Evolutionary conservation across 2,888 invertebrate genomes (phyloP).

Genomic region (Melanotus villosus): DNA sequence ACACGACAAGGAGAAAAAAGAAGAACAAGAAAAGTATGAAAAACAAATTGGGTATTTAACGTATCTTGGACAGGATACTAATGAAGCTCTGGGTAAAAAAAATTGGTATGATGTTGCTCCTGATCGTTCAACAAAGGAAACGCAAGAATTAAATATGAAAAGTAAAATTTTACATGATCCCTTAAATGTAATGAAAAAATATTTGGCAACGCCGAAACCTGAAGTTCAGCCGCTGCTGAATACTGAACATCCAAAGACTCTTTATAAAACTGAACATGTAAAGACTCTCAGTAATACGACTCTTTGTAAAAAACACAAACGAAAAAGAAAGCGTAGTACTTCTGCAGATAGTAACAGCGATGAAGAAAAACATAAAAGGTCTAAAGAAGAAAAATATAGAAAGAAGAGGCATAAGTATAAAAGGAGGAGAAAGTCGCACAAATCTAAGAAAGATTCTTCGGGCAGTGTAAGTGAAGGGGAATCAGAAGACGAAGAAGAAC

Average conservation of each 20-base stretch:
- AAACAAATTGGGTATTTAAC: constrained; percentile 97
- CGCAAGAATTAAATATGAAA: constrained; percentile 77
- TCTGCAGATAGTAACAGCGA: constrained; percentile 34
- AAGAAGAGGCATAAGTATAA: constrained; percentile 54
- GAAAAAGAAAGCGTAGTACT: constrained; percentile 53
- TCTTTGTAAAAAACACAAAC: constrained; percentile 43
- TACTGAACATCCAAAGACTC: constrained; percentile 18
- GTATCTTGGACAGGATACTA: constrained; percentile 94
- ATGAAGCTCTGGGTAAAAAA: constrained; percentile 86
- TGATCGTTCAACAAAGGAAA: constrained; percentile 69
- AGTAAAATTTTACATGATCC: constrained; percentile 82
- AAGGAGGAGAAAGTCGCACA: constrained; percentile 59
- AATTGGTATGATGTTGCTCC: constrained; percentile 92
- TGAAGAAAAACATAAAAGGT: constrained; percentile 50
- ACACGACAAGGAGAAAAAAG: constrained; percentile 90
- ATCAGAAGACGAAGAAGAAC: constrained; percentile 56
- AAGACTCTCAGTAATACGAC: constrained; percentile 24
- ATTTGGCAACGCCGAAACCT: constrained; percentile 59
- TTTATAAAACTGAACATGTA: constrained; percentile 4
- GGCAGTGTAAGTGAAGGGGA: constrained; percentile 22
- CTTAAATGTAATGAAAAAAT: constrained; percentile 77
- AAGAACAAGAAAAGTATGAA: constrained; percentile 96
- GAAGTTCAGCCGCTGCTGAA: constrained; percentile 26
- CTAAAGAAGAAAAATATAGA: constrained; percentile 59
- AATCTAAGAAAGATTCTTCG: constrained; percentile 47